Percentiles rank a stretch among this genome's conserved stretches.
phyloP scores from a whole-genome alignment of 2,797 vertebrate genomes.

The Onychomys torridus region DNA sequence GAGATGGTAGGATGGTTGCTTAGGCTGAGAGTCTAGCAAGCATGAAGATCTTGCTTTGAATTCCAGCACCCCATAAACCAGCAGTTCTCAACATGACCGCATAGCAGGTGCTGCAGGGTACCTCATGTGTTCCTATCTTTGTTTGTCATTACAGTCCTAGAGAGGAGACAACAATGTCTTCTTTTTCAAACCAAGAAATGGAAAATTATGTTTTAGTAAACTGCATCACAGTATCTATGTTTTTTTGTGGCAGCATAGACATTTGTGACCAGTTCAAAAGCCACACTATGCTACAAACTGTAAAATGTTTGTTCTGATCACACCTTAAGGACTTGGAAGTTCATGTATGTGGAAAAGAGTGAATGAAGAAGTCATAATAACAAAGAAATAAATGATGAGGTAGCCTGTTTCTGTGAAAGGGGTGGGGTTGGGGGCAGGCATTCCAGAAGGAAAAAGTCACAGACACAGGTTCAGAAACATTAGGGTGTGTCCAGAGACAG shows the following conservation, averaged over 20 bases:
- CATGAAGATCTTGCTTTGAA: not conserved
- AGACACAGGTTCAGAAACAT: not conserved
- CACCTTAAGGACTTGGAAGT: not conserved
- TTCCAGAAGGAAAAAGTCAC: not conserved
- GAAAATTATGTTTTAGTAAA: not conserved
- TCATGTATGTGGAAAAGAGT: not conserved
- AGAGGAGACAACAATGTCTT: not conserved
- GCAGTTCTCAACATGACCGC: not conserved
- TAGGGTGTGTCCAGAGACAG: not conserved
- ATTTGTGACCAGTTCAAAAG: not conserved
- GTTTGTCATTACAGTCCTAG: not conserved
- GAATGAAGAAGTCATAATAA: not conserved
- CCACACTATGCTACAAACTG: not conserved
- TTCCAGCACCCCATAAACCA: not conserved
- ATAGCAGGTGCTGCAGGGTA: not conserved
- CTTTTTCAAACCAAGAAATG: not conserved
- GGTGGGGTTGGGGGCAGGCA: fast-evolving
- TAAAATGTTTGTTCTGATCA: not conserved
- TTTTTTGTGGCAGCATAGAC: not conserved
- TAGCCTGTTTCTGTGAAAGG: not conserved
- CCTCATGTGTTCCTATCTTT: not conserved
- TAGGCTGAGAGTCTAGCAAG: not conserved
- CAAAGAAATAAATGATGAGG: not conserved
- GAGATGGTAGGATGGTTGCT: not conserved
- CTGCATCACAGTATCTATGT: not conserved